Percentiles rank a stretch among this genome's conserved stretches.
Conservation (phyloP, 2,888 invertebrate species). For the Sycophila texana region DNA sequence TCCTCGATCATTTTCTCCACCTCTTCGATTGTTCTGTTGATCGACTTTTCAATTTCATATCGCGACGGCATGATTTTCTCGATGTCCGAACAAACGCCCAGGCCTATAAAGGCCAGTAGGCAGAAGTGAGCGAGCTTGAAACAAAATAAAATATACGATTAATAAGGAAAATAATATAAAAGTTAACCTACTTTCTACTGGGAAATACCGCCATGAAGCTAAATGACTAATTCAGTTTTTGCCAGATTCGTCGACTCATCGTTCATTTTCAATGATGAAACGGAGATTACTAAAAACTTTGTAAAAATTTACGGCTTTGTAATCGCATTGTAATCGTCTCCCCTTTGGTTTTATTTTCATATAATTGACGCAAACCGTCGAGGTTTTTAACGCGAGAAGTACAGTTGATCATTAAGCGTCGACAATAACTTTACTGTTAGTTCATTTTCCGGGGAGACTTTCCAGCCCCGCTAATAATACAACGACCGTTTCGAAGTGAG, state of each 20-base stretch:
- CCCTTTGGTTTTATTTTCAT: no score
- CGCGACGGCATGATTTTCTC: conserved; percentile 64
- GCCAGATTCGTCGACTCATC: no score
- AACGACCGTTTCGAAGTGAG: conserved; percentile 16
- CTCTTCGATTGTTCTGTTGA: conserved; percentile 80
- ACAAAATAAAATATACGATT: conserved; percentile 39
- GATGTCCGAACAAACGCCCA: conserved; percentile 63
- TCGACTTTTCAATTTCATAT: conserved; percentile 69
- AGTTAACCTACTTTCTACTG: conserved; percentile 9
- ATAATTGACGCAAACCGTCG: no score
- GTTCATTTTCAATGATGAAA: no score
- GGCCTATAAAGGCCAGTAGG: conserved; percentile 65
- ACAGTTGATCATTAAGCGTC: no score
- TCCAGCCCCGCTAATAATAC: not conserved
- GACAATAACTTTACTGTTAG: conserved; percentile 2
- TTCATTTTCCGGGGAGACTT: not conserved
- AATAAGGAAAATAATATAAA: not conserved
- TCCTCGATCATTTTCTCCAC: conserved; percentile 81
- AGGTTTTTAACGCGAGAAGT: no score
- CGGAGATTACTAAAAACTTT: not conserved
- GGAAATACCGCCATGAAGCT: not conserved
- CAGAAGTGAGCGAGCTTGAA: conserved; percentile 66
- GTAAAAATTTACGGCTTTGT: not conserved
- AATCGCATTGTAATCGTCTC: no score
- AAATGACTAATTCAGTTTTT: not conserved